Conservation (phyloP, 2,888 invertebrate species). For the Eilema griseolum region DNA sequence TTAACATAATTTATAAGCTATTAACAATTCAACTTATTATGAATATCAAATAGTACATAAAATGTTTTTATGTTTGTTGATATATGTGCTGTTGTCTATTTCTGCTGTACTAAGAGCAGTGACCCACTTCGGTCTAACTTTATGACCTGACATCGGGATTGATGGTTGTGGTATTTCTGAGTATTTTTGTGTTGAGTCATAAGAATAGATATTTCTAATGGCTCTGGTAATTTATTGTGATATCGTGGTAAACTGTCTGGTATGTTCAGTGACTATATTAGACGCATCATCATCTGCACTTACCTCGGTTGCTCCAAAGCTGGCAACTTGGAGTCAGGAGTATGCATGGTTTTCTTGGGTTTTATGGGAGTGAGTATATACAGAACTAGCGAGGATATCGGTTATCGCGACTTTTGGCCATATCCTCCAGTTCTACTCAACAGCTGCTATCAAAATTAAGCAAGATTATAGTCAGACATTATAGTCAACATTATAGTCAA, state of each 20-base stretch:
- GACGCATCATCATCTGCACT: background rate
- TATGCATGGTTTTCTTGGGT: background rate
- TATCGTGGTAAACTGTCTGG: background rate
- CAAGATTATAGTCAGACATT: too few species aligned
- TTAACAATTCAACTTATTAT: constrained; percentile 56
- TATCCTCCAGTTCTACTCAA: too few species aligned
- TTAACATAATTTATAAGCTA: constrained; percentile 48
- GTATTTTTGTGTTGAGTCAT: constrained; percentile 13
- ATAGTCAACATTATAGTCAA: too few species aligned
- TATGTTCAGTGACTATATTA: background rate
- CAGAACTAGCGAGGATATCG: too few species aligned
- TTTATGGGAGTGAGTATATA: background rate
- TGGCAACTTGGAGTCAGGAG: too few species aligned
- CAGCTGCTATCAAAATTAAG: too few species aligned
- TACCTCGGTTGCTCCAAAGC: too few species aligned
- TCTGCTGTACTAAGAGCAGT: constrained; percentile 41
- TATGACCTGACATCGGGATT: constrained; percentile 26
- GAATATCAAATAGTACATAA: constrained; percentile 54
- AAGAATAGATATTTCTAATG: background rate
- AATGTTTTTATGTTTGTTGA: constrained; percentile 48
- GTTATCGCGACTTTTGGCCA: too few species aligned
- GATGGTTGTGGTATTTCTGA: constrained; percentile 21
- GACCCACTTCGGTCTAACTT: constrained; percentile 40
- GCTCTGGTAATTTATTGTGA: background rate
- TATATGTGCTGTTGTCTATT: constrained; percentile 34